A percentile compares a stretch with the other conserved stretches of the same genome.
Evolutionary conservation across 2,888 invertebrate genomes (phyloP).

Genomic region (Mechanitis mazaeus): DNA sequence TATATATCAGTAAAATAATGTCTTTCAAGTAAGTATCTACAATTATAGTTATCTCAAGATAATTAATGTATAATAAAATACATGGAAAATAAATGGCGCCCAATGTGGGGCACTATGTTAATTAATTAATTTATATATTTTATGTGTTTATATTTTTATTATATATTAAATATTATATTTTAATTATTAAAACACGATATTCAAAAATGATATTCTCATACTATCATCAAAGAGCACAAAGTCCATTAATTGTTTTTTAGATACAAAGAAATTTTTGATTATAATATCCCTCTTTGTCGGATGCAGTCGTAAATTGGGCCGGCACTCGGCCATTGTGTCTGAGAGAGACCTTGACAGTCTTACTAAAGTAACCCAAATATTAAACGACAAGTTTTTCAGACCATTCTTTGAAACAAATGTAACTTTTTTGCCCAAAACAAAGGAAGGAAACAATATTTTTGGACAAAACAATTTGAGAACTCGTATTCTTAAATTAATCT

Average conservation of each 20-base stretch:
- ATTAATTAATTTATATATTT: too few species aligned
- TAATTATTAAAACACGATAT: too few species aligned
- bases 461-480: too few species aligned
- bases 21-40: too few species aligned
- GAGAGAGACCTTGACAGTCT: neutral
- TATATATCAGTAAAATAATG: neutral
- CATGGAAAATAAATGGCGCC: neutral
- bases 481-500: too few species aligned
- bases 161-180: too few species aligned
- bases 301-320: constrained; percentile 17
- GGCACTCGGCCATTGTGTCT: constrained; percentile 1
- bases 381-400: neutral
- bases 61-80: neutral
- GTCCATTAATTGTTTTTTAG: neutral
- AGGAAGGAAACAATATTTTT: too few species aligned
- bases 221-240: neutral
- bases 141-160: too few species aligned
- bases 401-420: neutral
- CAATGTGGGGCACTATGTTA: neutral
- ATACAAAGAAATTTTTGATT: constrained; percentile 3
- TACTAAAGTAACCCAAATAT: constrained; percentile 3
- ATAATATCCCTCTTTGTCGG: constrained; percentile 4
- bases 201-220: neutral
- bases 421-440: too few species aligned
- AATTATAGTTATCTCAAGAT: neutral